Evolutionary conservation across 2,797 vertebrate genomes (phyloP).

Genomic region (Hemibagrus guttatus): DNA sequence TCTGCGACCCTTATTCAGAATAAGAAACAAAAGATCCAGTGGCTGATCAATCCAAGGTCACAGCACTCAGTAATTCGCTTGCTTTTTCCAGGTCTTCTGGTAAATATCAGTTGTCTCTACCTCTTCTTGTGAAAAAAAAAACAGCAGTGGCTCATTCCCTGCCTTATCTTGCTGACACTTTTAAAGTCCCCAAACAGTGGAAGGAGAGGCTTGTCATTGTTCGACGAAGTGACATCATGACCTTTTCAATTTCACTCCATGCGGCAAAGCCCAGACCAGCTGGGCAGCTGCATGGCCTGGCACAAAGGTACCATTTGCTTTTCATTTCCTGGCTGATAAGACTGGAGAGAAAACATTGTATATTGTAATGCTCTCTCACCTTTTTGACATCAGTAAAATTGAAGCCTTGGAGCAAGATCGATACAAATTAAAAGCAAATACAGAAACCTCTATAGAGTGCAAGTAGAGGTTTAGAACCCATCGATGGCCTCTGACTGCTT

Average conservation of each 20-base stretch:
- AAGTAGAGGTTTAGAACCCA: conserved; percentile 68
- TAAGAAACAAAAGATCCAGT: conserved; percentile 61
- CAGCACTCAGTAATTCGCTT: conserved; percentile 66
- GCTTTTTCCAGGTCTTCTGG: conserved; percentile 60
- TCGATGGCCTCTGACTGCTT: conserved; percentile 65
- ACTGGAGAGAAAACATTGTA: conserved; percentile 70
- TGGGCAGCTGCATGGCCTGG: conserved; percentile 72
- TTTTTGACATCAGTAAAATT: conserved; percentile 78
- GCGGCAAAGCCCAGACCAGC: conserved; percentile 76
- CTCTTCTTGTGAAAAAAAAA: conserved; percentile 57
- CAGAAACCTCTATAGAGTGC: conserved; percentile 64
- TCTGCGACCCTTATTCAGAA: conserved; percentile 58
- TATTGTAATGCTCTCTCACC: conserved; percentile 78
- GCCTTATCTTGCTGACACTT: conserved; percentile 74
- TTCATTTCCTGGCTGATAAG: conserved; percentile 73
- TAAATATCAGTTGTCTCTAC: conserved; percentile 68
- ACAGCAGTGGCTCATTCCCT: conserved; percentile 70
- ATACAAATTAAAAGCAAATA: conserved; percentile 93
- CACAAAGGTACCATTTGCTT: conserved; percentile 80
- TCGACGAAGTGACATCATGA: conserved; percentile 78
- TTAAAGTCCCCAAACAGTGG: conserved; percentile 77
- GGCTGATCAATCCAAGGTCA: conserved; percentile 73
- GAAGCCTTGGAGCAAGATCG: conserved; percentile 75
- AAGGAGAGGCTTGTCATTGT: conserved; percentile 78
- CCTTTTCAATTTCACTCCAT: conserved; percentile 80